Base-by-base conservation (phyloP, 92 coral and sea anemone species). In the Zoanthus sociatus region DNA sequence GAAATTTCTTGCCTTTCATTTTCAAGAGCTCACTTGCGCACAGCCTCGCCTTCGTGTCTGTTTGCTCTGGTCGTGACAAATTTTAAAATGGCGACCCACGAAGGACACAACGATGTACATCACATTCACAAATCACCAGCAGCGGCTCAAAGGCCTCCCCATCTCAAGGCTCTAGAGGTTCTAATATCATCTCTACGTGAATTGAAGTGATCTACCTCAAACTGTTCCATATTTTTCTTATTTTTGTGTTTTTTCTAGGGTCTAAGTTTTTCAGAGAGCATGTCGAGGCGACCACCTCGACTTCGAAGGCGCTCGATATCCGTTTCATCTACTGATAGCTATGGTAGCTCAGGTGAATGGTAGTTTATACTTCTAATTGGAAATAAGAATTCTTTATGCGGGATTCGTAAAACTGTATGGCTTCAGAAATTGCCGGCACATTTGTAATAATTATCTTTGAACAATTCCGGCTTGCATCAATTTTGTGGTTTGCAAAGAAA, bases 261-360 rank as follows among this genome's bases (percentile, higher is more conserved):
- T 33, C 89, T 97, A 72, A 95, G 94, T 86, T 97, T 97, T 86
- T 97, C 99, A 67, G 99, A 97, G 83, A 97, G 99, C 88, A 97
- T 97, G 99, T 97, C 99, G 90, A 93, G 99, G 90, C 90, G 99
- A 54, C 99, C 96, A 77, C 99, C 99, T 87, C 97, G 99, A 84
- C 98, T 96, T 89, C 95, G 99, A 92, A 92, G 98, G 88, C 98
- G 99, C 88, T 95, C 99, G 71, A 97, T 97, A 91, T 97, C 99
- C 92, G 99, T 97, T 53, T 95, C 99, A 75, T 97, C 99, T 31
- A 95, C 98, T 63, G 99, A 97, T 92, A 97, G 99, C 86, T 97
- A 94, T 84, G 96, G 94, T 32, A 97, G 99, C 82, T 95, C 99
- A 97, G 99, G 99, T 97, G 98, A 94, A 88, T 58, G 82, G 76